Base-by-base conservation (phyloP, 2,797 vertebrate genomes). In the Siniperca scherzeri region DNA sequence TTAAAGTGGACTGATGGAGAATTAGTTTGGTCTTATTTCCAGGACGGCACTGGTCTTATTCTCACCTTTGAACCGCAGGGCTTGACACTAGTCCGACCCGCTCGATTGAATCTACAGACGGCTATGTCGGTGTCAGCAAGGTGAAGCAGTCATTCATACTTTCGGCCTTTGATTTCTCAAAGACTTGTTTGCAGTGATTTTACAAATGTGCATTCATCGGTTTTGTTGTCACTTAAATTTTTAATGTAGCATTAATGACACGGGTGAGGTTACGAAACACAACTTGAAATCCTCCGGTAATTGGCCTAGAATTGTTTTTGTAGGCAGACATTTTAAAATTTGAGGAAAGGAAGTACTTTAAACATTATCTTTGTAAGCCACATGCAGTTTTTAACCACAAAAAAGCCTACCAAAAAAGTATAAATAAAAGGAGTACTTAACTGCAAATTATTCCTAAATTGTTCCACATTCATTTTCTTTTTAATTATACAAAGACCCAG, bases 21-120 rank as follows among this genome's bases (percentile, higher is more conserved):
- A 96, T 96, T 94, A 94, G 88, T 93, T 76, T 84, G 85, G 81
- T 94, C 90, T 95, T 94, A 95, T 95, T 96, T 95, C 88, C 85
- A 91, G 88, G 86, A 91, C 79, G 88, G 80, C 82, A 78, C 86
- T 90, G 87, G 90, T 94, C 86, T 90, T 90, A 82, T 78, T 87
- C 50, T 91, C 88, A 94, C 90, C 94, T 94, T 89, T 95, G 93
- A 95, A 87, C 93, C 70, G 12, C 36, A 22, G 78, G 91, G 84
- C 82, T 86, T 78, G 90, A 93, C 89, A 92, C 80, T 65, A 83
- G 87, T 78, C 78, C 79, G 83, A 93, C 91, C 88, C n/a, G 2
- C 70, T 65, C 11, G 46, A 74, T 65, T 77, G 53, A 70, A 60
- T 59, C 78, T 81, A 72, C 77, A 80, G 82, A 60, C 19, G 50